Percentiles rank a stretch among this genome's conserved stretches.
These are phyloP conservation scores for Peromyscus californicus DNA, from an alignment of 2,113 vertebrate genomes.

Conservation along the genomic window DNA sequence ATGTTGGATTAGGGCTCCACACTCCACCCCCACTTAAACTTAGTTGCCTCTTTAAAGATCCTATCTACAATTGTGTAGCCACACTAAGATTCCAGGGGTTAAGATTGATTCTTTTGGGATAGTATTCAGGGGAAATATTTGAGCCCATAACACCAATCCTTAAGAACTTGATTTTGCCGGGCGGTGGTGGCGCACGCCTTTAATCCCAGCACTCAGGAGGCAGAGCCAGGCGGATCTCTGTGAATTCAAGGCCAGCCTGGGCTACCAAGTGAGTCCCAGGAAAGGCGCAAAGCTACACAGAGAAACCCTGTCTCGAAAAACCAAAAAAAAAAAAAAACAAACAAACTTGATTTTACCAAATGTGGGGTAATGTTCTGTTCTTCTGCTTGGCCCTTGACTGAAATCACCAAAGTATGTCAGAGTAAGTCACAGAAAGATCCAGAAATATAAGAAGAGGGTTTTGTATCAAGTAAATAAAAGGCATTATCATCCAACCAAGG, in stretches of 20 bases:
- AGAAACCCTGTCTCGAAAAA: too few relatives aligned
- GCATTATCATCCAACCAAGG: constrained; percentile 62
- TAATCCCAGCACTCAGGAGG: too few relatives aligned
- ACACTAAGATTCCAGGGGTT: not conserved
- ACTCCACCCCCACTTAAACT: constrained; percentile 16
- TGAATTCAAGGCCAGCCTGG: too few relatives aligned
- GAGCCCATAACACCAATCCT: not conserved
- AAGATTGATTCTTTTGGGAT: not conserved
- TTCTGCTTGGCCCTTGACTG: not conserved
- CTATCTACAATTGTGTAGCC: not conserved
- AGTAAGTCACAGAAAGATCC: constrained; percentile 37
- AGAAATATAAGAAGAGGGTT: constrained; percentile 65
- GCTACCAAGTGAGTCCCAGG: too few relatives aligned
- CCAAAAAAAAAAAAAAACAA: too few relatives aligned
- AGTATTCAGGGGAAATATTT: not conserved
- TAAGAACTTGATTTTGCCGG: constrained; percentile 29
- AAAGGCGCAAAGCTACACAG: too few relatives aligned
- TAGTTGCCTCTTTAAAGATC: not conserved
- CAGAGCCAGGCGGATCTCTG: too few relatives aligned
- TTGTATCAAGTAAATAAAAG: constrained; percentile 65
- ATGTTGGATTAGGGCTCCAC: not conserved
- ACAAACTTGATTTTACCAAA: constrained; percentile 30
- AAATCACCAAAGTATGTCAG: not conserved
- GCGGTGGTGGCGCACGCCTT: too few relatives aligned
- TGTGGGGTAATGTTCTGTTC: not conserved